A percentile compares a stretch with the other conserved stretches of the same genome.
These are phyloP conservation scores for Nothobranchius kuhntae DNA, from an alignment of 2,113 vertebrate genomes.

Conservation along the genomic window DNA sequence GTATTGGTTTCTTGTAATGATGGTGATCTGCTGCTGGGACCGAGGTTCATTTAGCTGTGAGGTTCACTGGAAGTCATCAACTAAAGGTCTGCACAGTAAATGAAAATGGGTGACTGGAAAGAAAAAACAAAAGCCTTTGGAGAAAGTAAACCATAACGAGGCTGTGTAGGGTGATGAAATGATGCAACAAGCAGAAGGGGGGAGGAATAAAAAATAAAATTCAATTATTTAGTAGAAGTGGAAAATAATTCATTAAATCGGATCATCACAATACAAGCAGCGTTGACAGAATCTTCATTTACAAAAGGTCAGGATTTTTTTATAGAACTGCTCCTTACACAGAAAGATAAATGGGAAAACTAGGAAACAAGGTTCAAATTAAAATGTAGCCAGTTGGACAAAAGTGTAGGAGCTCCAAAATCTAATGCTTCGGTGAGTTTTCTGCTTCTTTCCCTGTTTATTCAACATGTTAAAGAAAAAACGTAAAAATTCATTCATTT, in stretches of 20 bases:
- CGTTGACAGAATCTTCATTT: background rate
- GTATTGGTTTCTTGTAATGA: slow-evolving; percentile 30
- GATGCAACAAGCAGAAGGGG: background rate
- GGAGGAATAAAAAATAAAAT: background rate
- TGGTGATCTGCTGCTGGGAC: slow-evolving; percentile 3
- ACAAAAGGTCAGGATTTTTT: background rate
- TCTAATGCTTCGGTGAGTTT: no score
- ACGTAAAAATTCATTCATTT: no score
- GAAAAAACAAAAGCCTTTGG: background rate
- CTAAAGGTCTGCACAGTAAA: slow-evolving; percentile 16
- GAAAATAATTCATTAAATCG: background rate
- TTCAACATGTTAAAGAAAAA: no score
- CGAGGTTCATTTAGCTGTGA: slow-evolving; percentile 9
- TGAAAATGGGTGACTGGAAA: slow-evolving; percentile 24
- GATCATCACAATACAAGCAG: background rate
- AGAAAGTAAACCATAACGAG: background rate
- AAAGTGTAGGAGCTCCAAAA: no score
- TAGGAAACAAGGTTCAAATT: no score
- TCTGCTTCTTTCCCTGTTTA: no score
- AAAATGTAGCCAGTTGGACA: no score
- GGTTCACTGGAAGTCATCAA: slow-evolving; percentile 9
- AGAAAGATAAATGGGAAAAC: background rate
- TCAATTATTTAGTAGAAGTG: background rate
- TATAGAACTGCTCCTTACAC: background rate
- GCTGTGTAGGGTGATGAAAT: background rate